phyloP scores from a whole-genome alignment of 1,140 invertebrate genomes.

The Oscheius sp. region DNA sequence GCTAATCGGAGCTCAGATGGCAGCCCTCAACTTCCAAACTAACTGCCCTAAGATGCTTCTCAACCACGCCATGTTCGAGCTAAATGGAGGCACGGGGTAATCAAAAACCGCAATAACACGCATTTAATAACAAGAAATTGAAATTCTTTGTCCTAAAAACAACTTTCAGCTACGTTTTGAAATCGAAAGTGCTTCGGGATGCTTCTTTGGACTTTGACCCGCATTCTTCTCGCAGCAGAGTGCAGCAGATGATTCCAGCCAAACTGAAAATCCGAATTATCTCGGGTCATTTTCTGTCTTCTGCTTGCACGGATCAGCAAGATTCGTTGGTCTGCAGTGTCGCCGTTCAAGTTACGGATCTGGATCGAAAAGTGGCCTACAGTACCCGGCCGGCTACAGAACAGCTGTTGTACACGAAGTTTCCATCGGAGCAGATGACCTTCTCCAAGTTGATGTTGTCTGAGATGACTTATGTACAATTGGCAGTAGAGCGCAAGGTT shows the following conservation, averaged over 20 bases:
- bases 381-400: conserved; percentile 7
- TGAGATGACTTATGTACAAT: conserved; percentile 26
- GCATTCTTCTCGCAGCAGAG: background rate
- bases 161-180: conserved; percentile 28
- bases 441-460: conserved; percentile 17
- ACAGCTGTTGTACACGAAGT: background rate
- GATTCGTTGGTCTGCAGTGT: conserved; percentile 6
- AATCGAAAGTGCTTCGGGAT: conserved; percentile 31
- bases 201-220: background rate
- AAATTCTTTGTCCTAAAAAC: background rate
- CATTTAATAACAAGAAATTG: background rate
- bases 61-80: conserved; percentile 36
- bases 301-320: conserved; percentile 17
- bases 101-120: background rate
- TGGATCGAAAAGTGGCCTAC: background rate
- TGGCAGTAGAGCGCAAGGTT: background rate
- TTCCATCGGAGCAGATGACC: conserved; percentile 14
- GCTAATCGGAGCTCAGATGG: conserved; percentile 99
- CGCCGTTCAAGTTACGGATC: background rate
- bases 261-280: conserved; percentile 4
- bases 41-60: conserved; percentile 29
- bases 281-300: conserved; percentile 16
- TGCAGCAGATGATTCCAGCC: conserved; percentile 12
- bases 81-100: conserved; percentile 28
- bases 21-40: conserved; percentile 99